phyloP scores from a whole-genome alignment of 2,113 vertebrate species.

The Reinhardtius hippoglossoides region DNA sequence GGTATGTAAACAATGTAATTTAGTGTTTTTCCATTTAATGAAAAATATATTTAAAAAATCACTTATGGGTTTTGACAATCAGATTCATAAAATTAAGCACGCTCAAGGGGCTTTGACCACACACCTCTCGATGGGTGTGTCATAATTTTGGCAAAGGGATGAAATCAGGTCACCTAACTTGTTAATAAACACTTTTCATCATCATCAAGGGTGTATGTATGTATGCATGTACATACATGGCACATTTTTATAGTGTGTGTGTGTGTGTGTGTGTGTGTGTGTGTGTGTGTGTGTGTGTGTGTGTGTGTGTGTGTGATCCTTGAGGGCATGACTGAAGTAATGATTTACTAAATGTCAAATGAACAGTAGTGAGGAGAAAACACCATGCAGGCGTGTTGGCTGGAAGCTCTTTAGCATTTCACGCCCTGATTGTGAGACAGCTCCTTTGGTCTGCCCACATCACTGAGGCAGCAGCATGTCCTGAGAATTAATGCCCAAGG shows the following conservation, averaged over 20 bases:
- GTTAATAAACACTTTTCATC: constrained; percentile 68
- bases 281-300: constrained; percentile 27
- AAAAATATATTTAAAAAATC: not conserved
- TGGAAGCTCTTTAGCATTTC: constrained; percentile 82
- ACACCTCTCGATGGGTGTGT: constrained; percentile 65
- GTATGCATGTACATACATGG: constrained; percentile 14
- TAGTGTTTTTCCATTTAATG: not conserved
- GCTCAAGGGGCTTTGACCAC: constrained; percentile 32
- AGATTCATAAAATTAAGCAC: constrained; percentile 31
- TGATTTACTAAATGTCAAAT: constrained; percentile 84
- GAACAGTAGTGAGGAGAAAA: constrained; percentile 78
- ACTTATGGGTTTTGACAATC: constrained; percentile 2
- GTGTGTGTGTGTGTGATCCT: constrained; percentile 49
- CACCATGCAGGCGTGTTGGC: constrained; percentile 75
- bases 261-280: constrained; percentile 36
- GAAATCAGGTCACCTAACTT: constrained; percentile 75
- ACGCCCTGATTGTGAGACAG: constrained; percentile 82
- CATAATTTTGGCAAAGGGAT: constrained; percentile 60
- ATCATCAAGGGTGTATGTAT: constrained; percentile 48
- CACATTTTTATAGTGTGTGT: constrained; percentile 12
- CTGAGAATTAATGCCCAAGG: constrained; percentile 45
- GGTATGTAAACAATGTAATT: not conserved
- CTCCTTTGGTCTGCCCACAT: constrained; percentile 65
- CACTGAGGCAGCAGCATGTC: constrained; percentile 44
- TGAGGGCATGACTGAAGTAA: constrained; percentile 69